Conservation (phyloP, 23 tunicate genomes). For the Halocynthia aurantium region DNA sequence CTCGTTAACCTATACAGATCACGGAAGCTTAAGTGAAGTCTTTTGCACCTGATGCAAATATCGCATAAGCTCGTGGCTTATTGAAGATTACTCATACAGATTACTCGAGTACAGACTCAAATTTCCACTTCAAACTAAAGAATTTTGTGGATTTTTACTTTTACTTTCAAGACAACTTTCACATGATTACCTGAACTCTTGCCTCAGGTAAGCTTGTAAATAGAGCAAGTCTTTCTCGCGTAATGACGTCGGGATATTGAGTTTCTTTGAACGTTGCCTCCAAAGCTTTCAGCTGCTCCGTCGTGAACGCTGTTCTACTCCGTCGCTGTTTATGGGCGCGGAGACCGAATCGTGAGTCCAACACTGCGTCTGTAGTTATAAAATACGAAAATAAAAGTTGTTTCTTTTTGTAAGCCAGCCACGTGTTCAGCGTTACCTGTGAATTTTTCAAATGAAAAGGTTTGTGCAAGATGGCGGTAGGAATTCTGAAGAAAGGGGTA, state of each 20-base stretch:
- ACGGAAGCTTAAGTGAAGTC: no score
- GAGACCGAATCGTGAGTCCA: constrained; percentile 30
- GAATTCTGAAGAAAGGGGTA: constrained; percentile 12
- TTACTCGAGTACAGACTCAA: no score
- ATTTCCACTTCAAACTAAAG: no score
- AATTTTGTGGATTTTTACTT: not conserved
- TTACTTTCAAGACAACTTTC: not conserved
- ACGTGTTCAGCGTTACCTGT: constrained; percentile 10
- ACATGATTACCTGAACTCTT: constrained; percentile 55
- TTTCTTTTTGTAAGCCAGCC: not conserved
- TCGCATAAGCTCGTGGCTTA: no score
- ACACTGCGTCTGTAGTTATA: constrained; percentile 12
- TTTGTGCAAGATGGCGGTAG: constrained; percentile 7
- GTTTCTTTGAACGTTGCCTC: constrained; percentile 66
- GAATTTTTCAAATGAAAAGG: constrained; percentile 19
- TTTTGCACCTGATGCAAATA: no score
- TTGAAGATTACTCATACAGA: no score
- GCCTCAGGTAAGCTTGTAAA: constrained; percentile 77
- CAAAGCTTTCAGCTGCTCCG: constrained; percentile 64
- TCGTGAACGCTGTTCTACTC: constrained; percentile 80
- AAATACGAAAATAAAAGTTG: not conserved
- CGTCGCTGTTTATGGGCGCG: constrained; percentile 71
- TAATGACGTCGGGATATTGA: constrained; percentile 80
- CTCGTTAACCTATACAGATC: no score
- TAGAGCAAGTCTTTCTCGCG: constrained; percentile 61